phyloP scores from a whole-genome alignment of 2,888 invertebrate genomes.

The Chaitophorus viminalis region DNA sequence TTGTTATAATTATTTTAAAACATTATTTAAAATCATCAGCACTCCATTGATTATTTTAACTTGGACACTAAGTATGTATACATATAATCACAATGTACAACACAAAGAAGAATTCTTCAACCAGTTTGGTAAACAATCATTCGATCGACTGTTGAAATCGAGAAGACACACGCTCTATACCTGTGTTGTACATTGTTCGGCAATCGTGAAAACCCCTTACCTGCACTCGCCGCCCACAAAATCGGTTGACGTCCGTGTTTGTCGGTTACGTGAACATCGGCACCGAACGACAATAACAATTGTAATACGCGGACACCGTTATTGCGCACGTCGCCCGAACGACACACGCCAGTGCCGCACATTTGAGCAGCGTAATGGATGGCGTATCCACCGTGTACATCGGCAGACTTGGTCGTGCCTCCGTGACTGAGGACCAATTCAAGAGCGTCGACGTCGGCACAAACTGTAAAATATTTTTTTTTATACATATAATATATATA shows the following conservation, averaged over 20 bases:
- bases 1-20: too few relatives aligned
- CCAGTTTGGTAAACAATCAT: too few relatives aligned
- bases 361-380: constrained; percentile 98
- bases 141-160: too few relatives aligned
- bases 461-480: constrained; percentile 73
- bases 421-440: constrained; percentile 86
- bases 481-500: too few relatives aligned
- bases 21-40: too few relatives aligned
- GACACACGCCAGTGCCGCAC: constrained; percentile 77
- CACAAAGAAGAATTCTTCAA: too few relatives aligned
- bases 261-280: constrained; percentile 86
- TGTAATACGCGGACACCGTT: constrained; percentile 82
- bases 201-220: constrained; percentile 66
- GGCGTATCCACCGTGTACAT: constrained; percentile 94
- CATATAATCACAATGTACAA: too few relatives aligned
- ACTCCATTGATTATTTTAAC: too few relatives aligned
- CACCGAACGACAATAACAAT: constrained; percentile 79
- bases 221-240: constrained; percentile 97
- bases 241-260: constrained; percentile 93
- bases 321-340: constrained; percentile 70
- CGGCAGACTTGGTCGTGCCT: constrained; percentile 87
- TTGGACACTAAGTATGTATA: too few relatives aligned
- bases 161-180: too few relatives aligned
- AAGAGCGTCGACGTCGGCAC: constrained; percentile 90
- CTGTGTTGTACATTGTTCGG: too few relatives aligned